These are phyloP conservation scores for Tiliacea aurago DNA, from an alignment of 2,888 invertebrate genomes.

Conservation along the genomic window DNA sequence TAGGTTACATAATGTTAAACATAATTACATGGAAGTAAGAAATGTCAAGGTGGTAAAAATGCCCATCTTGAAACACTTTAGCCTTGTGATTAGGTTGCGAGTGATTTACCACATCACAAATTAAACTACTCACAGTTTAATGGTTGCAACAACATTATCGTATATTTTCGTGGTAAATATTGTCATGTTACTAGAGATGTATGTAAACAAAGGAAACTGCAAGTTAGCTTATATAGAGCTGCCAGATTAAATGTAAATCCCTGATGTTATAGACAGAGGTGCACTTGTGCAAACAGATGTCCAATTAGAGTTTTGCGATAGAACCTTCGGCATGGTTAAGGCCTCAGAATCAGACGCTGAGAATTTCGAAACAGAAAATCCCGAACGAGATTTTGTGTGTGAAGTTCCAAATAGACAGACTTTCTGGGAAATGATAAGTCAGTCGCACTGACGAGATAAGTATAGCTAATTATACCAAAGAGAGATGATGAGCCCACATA, in stretches of 20 bases:
- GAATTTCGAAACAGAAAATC: not conserved
- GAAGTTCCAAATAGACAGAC: not conserved
- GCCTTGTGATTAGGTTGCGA: constrained; percentile 52
- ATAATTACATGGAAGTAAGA: constrained; percentile 47
- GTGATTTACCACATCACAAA: constrained; percentile 37
- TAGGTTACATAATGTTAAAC: constrained; percentile 51
- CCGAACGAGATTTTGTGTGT: not conserved
- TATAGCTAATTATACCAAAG: not conserved
- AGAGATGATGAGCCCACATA: not conserved
- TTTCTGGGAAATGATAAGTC: not conserved
- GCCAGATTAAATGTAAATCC: not conserved
- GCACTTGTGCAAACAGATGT: not conserved
- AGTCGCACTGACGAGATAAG: not conserved
- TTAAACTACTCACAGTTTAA: not conserved
- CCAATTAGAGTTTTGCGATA: not conserved
- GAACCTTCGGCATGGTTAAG: not conserved
- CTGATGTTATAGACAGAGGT: not conserved
- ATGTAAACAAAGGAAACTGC: not conserved
- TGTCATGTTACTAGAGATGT: not conserved
- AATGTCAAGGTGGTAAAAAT: constrained; percentile 64
- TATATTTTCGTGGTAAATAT: not conserved
- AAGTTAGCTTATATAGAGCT: not conserved
- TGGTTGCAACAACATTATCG: constrained; percentile 19
- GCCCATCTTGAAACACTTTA: constrained; percentile 52
- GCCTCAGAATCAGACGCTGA: not conserved